Evolutionary conservation across 2,797 vertebrate genomes (phyloP).

Genomic region (Rhincodon typus): DNA sequence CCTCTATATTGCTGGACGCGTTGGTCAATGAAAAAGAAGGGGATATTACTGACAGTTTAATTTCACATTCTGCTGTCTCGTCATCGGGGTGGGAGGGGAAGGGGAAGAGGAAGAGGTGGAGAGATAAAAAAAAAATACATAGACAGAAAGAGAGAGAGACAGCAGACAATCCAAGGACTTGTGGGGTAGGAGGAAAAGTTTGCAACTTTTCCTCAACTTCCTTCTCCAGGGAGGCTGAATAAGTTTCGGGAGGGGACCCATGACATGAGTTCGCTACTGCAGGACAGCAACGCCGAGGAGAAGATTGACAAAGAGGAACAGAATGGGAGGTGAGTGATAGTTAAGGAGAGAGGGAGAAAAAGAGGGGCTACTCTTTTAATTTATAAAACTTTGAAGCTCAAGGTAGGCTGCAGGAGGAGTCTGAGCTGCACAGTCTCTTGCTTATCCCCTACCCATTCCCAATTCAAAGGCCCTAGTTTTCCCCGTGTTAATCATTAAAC

Average conservation of each 20-base stretch:
- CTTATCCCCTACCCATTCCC: no score
- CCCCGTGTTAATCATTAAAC: no score
- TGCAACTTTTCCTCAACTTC: no score
- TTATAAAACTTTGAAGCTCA: no score
- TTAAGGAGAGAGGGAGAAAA: not conserved
- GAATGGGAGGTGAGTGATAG: slow-evolving; percentile 16
- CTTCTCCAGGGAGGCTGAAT: no score
- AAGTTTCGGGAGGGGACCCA: not conserved
- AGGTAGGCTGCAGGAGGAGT: no score
- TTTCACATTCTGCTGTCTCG: not conserved
- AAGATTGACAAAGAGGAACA: not conserved
- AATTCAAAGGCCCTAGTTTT: no score
- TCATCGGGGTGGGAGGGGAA: not conserved
- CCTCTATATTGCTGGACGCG: not conserved
- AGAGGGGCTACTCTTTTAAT: not conserved
- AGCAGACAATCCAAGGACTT: no score
- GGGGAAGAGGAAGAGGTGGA: slow-evolving; percentile 2
- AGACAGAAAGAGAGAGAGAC: not conserved
- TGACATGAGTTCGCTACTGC: not conserved
- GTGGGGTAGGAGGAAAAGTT: no score
- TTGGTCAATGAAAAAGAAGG: not conserved
- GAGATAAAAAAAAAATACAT: not conserved
- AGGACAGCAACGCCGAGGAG: not conserved
- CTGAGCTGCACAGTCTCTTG: no score
- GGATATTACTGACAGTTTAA: not conserved